These are phyloP conservation scores for Leptopterna dolabrata DNA, from an alignment of 2,888 invertebrate species.

Conservation along the genomic window DNA sequence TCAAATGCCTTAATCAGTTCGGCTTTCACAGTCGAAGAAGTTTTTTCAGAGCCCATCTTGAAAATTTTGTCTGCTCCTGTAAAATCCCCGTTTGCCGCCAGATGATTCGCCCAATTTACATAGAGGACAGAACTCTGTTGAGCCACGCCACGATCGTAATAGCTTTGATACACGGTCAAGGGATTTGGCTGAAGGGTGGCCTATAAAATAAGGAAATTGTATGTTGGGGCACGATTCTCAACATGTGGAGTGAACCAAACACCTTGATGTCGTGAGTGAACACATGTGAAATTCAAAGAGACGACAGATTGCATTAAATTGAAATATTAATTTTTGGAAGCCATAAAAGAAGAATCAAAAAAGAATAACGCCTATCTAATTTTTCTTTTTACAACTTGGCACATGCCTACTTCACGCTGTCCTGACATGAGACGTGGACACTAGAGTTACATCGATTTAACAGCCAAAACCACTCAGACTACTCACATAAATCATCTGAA, in stretches of 20 bases:
- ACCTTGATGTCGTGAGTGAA: no score
- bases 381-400: no score
- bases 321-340: no score
- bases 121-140: conserved; percentile 86
- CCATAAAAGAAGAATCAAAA: no score
- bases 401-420: no score
- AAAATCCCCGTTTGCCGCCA: conserved; percentile 83
- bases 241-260: background rate
- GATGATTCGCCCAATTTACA: conserved; percentile 88
- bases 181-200: conserved; percentile 82
- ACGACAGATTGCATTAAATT: no score
- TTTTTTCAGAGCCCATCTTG: conserved; percentile 71
- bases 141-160: conserved; percentile 84
- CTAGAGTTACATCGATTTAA: no score
- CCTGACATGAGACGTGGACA: no score
- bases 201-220: conserved; percentile 67
- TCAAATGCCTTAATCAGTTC: conserved; percentile 15
- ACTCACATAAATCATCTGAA: conserved; percentile 39
- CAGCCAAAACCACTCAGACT: no score
- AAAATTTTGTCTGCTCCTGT: conserved; percentile 86
- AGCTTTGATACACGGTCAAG: conserved; percentile 81
- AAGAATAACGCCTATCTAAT: no score
- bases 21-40: background rate
- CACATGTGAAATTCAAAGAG: no score
- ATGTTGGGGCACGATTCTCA: background rate